Evolutionary conservation across 2,113 vertebrate species (phyloP).

Genomic region (Thermophis baileyi): DNA sequence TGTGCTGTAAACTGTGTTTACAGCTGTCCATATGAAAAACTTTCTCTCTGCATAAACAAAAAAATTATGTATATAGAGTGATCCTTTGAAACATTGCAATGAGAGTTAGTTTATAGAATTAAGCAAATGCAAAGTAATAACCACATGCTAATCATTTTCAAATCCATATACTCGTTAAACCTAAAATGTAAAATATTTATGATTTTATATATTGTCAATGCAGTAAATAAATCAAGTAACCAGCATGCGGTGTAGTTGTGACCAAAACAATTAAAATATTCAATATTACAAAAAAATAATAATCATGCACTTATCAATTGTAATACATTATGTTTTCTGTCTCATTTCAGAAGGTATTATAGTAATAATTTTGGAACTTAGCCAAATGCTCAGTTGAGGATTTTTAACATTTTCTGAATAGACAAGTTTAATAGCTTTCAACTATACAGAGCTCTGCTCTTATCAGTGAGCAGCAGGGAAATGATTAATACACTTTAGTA

Average conservation of each 20-base stretch:
- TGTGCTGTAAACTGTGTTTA: background rate
- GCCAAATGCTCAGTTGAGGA: slow-evolving; percentile 65
- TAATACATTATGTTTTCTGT: slow-evolving; percentile 69
- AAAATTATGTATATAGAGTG: background rate
- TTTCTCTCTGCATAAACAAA: background rate
- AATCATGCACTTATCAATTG: slow-evolving; percentile 67
- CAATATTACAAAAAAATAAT: slow-evolving; percentile 64
- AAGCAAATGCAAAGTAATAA: background rate
- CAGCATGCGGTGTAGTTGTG: slow-evolving; percentile 19
- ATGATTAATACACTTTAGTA: slow-evolving; percentile 70
- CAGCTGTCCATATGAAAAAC: background rate
- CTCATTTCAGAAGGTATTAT: slow-evolving; percentile 74
- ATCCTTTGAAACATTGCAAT: background rate
- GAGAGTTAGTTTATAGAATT: background rate
- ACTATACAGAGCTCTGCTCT: slow-evolving; percentile 57
- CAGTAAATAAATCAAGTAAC: slow-evolving; percentile 30
- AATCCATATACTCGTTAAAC: slow-evolving; percentile 2
- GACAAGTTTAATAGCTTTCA: slow-evolving; percentile 70
- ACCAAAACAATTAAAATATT: slow-evolving; percentile 53
- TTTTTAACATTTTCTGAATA: slow-evolving; percentile 68
- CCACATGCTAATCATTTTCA: slow-evolving; percentile 17
- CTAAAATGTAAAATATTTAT: slow-evolving; percentile 29
- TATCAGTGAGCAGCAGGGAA: slow-evolving; percentile 70
- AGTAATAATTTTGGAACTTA: slow-evolving; percentile 74
- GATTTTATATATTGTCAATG: slow-evolving; percentile 9